phyloP scores from a whole-genome alignment of 2,888 invertebrate genomes.

The Macrostomum cliftonense region DNA sequence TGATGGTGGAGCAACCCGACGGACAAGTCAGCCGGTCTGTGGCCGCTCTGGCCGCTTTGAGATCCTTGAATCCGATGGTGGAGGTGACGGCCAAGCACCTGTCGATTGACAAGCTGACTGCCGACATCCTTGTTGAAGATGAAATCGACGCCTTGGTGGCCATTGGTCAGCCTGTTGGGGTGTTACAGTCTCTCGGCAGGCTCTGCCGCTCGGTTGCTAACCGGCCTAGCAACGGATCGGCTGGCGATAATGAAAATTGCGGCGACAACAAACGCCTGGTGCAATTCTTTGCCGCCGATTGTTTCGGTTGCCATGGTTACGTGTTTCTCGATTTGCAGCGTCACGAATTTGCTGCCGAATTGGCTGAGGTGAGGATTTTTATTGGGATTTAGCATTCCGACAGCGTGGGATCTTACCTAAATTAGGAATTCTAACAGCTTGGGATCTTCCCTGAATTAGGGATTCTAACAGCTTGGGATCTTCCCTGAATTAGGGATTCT shows the following conservation, averaged over 20 bases:
- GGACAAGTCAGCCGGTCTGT: slow-evolving; percentile 48
- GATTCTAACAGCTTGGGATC: too few species aligned
- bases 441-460: too few species aligned
- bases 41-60: slow-evolving; percentile 56
- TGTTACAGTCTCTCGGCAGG: neutral
- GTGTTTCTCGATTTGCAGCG: slow-evolving; percentile 68
- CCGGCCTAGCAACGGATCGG: neutral
- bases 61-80: slow-evolving; percentile 79
- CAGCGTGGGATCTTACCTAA: too few species aligned
- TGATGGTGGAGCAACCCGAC: too few species aligned
- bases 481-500: too few species aligned
- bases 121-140: slow-evolving; percentile 48
- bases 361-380: slow-evolving; percentile 14
- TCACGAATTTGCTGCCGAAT: slow-evolving; percentile 61
- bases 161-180: neutral
- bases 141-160: neutral
- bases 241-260: neutral
- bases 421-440: too few species aligned
- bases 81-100: slow-evolving; percentile 45
- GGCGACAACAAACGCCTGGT: slow-evolving; percentile 52
- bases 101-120: slow-evolving; percentile 51
- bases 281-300: slow-evolving; percentile 71
- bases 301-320: slow-evolving; percentile 79
- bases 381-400: too few species aligned
- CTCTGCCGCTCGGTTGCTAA: slow-evolving; percentile 17